phyloP scores from a whole-genome alignment of 2,113 vertebrate species.

The Perca fluviatilis region DNA sequence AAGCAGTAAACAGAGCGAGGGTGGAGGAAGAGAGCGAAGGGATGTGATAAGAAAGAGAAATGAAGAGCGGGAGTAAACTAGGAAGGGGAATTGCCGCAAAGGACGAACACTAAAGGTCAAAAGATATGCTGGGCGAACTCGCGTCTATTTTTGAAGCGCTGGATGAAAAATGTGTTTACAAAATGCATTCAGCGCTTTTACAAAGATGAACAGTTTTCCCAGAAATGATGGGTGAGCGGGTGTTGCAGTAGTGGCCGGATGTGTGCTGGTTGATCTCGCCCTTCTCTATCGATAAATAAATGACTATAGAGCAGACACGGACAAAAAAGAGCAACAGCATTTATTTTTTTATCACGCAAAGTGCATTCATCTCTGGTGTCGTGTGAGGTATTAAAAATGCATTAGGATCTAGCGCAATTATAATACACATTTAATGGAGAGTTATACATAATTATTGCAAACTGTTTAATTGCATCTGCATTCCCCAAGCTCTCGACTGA shows the following conservation, averaged over 20 bases:
- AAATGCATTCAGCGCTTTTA: conserved; percentile 4
- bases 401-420: conserved; percentile 68
- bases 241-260: not conserved
- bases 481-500: conserved; percentile 17
- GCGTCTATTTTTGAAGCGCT: conserved; percentile 35
- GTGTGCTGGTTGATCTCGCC: not conserved
- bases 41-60: conserved; percentile 57
- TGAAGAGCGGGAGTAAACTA: conserved; percentile 51
- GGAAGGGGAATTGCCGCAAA: conserved; percentile 31
- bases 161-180: conserved; percentile 15
- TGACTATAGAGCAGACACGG: not conserved
- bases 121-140: conserved; percentile 26
- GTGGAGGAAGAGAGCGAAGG: conserved; percentile 45
- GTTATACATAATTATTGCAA: conserved; percentile 57
- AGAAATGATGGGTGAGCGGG: not conserved
- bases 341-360: conserved; percentile 39
- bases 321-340: not conserved
- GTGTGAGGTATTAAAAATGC: conserved; percentile 72
- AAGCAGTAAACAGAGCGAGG: conserved; percentile 67
- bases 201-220: not conserved
- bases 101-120: conserved; percentile 51
- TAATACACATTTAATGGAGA: conserved; percentile 74
- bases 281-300: conserved; percentile 9
- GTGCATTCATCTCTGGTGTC: conserved; percentile 40
- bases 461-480: conserved; percentile 72